These are phyloP conservation scores for Lipotes vexillifer DNA, from an alignment of 2,113 vertebrate species.

Conservation along the genomic window DNA sequence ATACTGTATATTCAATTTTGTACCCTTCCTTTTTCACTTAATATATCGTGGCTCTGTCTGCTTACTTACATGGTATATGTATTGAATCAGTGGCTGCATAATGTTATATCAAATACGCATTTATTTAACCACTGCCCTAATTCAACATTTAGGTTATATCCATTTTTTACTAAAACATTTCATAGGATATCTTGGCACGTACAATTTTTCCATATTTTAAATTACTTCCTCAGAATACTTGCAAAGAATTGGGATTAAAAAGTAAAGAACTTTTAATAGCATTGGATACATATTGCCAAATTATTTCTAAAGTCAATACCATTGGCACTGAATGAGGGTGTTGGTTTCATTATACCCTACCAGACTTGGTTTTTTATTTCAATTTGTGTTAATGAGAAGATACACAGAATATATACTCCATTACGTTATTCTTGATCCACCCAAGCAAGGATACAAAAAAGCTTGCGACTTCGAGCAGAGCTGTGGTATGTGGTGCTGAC, in stretches of 20 bases:
- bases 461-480: background rate
- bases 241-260: background rate
- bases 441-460: background rate
- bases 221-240: conserved; percentile 25
- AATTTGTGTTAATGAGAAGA: background rate
- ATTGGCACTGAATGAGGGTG: background rate
- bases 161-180: conserved; percentile 21
- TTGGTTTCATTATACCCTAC: background rate
- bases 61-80: background rate
- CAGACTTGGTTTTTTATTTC: background rate
- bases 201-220: background rate
- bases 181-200: background rate
- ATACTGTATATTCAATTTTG: background rate
- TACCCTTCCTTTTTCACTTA: background rate
- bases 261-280: background rate
- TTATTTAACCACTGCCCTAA: background rate
- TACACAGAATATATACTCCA: background rate
- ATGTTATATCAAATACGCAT: background rate
- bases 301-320: background rate
- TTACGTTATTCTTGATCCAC: background rate
- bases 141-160: background rate
- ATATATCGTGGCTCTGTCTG: background rate
- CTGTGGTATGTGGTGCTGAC: too few species aligned
- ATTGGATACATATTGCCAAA: background rate
- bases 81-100: background rate